Base-by-base conservation (phyloP, 2,113 vertebrate species). In the Platichthys flesus region DNA sequence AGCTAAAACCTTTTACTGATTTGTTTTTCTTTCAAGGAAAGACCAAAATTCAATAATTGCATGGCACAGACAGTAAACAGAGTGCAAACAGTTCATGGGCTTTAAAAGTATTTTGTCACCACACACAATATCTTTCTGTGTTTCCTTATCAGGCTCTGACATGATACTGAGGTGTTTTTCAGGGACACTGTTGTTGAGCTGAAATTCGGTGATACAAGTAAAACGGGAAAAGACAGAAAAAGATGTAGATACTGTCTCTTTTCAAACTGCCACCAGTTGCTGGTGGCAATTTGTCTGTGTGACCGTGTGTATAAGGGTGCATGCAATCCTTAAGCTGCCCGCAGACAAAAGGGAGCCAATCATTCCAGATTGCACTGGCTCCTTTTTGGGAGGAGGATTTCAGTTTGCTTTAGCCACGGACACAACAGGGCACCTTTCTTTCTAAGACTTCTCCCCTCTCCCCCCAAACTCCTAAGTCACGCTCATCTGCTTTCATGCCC, bases 331-430 rank as follows among this genome's bases (percentile, higher is more conserved):
- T 91, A 88, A 90, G 91, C 60, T 88, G 90, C 73, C 73, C 82
- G 52, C 71, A 88, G 76, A 92, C 89, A 93, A 94, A 89, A 78
- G 40, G 26, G 54, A 88, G 78, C 82, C 90, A 90, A 96, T 96
- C 90, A 94, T 90, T 92, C 70, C 90, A 91, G 94, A 93, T 94
- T 93, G 76, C 78, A 68, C 85, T 70, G 88, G 91, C 88, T 93
- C 91, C 91, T 87, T 85, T 91, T 88, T 31, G 72, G 79, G 78
- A 67, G 69, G 16, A 82, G 84, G 90, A 92, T 90, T 67, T 85
- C 35, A 86, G 75, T 83, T 82, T 89, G 83, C 77, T 75, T 82
- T 23, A 89, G 79, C 68, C 66, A 86, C 59, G 76, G 88, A 82
- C 88, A 87, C 93, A 87, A 88, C 89, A 82, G 91, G 92, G 81